phyloP scores from a whole-genome alignment of 2,797 vertebrate species.

The Prionace glauca region DNA sequence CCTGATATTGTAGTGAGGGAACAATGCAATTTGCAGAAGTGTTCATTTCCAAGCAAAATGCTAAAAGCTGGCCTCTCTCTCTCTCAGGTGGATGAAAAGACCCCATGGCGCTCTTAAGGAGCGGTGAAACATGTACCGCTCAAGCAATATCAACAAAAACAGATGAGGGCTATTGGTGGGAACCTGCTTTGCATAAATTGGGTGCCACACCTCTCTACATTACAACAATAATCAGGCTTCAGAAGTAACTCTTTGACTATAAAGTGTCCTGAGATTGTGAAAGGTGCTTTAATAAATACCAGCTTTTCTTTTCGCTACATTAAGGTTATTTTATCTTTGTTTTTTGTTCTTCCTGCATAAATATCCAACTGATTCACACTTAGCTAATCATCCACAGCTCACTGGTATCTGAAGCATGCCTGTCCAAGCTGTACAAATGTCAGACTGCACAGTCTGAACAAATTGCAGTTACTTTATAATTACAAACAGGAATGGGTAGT shows the following conservation, averaged over 20 bases:
- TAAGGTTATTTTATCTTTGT: not conserved
- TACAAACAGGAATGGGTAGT: conserved; percentile 54
- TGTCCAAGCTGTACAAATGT: conserved; percentile 45
- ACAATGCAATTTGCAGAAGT: no score
- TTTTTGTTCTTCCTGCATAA: conserved; percentile 44
- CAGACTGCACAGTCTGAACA: conserved; percentile 54
- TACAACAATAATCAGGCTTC: not conserved
- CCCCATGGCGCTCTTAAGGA: not conserved
- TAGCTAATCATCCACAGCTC: conserved; percentile 49
- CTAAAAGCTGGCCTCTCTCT: not conserved
- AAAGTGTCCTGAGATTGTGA: not conserved
- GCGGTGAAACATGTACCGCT: not conserved
- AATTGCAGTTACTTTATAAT: conserved; percentile 66
- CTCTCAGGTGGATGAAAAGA: not conserved
- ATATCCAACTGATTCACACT: conserved; percentile 51
- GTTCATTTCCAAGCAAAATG: not conserved
- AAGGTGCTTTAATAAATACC: not conserved
- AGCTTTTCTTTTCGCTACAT: not conserved
- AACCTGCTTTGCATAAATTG: not conserved
- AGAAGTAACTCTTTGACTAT: not conserved
- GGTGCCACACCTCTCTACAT: not conserved
- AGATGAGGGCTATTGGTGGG: not conserved
- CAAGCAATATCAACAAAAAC: not conserved
- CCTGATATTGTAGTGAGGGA: not conserved
- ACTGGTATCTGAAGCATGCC: conserved; percentile 46